Base-by-base conservation (phyloP, 2,113 vertebrate genomes). In the Redunca redunca region DNA sequence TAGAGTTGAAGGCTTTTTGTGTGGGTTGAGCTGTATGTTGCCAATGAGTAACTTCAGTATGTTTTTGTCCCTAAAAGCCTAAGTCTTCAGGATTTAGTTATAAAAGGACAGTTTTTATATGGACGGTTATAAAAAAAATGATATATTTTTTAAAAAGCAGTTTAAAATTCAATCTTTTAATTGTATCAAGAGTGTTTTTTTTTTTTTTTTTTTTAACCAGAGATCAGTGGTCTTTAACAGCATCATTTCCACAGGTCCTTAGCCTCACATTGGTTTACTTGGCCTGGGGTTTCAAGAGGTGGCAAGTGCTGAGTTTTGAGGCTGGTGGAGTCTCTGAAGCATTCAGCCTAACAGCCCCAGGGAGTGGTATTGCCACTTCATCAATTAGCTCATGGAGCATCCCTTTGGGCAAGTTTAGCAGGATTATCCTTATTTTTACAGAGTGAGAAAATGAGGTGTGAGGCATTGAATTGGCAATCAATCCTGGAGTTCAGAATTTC, bases 341-440 rank as follows among this genome's bases (percentile, higher is more conserved):
- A 17, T 82, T 62, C 12, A 86, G 60, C 48, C 88, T 91, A 95
- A 55, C 81, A 52, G 36, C 97, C 88, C 71, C 11, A 81, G 97
- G 91, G 96, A 96, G 23, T 26, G 50, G 26, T 28, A 40, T 36
- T 95, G 94, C n/a, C 48, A 50, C 80, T 92, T 96, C 23, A 84
- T 62, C 95, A 97, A 91, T 97, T 96, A 97, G 95, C 74, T 84
- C 93, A 77, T 86, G 53, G 64, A 89, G 21, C 52, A 48, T 95
- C 83, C 84, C 97, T 98, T 88, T 92, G 92, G 96, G 94, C 86
- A 95, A 58, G 57, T 64, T 96, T 78, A 92, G 85, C 46, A 78
- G 60, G 43, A 82, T 95, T 85, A 91, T 82, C 81, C 67, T 40
- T 53, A 17, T 88, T 93, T 93, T 95, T 96, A 52, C 46, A 53